Evolutionary conservation across 2,113 vertebrate species (phyloP), one percentile per base, ranked within the genome.

Genomic region (Thymallus thymallus): DNA sequence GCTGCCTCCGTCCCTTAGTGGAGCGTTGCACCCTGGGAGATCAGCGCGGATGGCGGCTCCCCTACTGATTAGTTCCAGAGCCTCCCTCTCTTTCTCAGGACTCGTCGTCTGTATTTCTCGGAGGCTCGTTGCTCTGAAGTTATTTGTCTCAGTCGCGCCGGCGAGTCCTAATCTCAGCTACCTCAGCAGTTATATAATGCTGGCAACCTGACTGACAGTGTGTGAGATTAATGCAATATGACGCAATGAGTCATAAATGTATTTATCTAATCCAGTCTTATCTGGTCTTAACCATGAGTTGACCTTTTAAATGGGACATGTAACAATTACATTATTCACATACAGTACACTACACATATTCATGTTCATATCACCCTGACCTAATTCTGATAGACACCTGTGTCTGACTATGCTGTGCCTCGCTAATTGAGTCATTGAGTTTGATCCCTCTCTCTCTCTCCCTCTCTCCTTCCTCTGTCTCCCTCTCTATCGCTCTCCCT

Each of bases 61-160:
- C 6, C 24, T 20, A n/a, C n/a, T 41, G 35, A 41, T 7, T 77
- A 73, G 63, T 58, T 75, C 13, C 67, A 22, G 67, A 62, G 70
- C 63, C 75, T 69, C 73, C 6, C 24, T 20, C 20, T 30, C n/a
- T n/a, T n/a, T 10, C n/a, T 22, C n/a, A 7, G 56, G 18, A 60
- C 56, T 60, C n/a, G 48, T 60, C n/a, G 32, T 58, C 73, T 67
- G 64, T 5, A 60, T 60, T 23, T 60, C n/a, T 9, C n/a, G 5
- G 67, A 45, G 23, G 66, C 69, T 48, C 58, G 46, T 23, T 51
- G 63, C 76, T 24, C 67, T 55, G 68, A 69, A 73, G 77, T 81
- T 69, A 26, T 79, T 75, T 74, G 68, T 81, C 75, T 83, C 75
- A 80, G 77, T 79, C 72, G 71, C 68, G 55, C 72, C 67, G 68